Percentiles rank a stretch among this genome's conserved stretches.
phyloP scores from a whole-genome alignment of 2,888 invertebrate genomes.

The Eurois occulta region DNA sequence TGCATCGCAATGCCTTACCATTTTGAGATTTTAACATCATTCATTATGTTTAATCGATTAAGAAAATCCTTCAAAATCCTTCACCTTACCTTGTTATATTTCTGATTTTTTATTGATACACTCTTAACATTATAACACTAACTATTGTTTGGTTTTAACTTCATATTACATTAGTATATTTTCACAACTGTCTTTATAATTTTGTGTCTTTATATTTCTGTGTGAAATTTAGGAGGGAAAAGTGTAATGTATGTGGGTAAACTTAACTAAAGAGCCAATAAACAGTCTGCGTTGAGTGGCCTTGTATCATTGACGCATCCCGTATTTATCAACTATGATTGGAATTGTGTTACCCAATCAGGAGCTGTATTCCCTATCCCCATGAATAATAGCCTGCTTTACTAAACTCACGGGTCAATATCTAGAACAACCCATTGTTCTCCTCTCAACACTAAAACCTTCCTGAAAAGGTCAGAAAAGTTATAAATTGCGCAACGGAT shows the following conservation, averaged over 20 bases:
- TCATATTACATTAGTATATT: no score
- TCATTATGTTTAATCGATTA: background rate
- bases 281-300: no score
- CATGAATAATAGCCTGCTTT: background rate
- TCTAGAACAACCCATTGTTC: background rate
- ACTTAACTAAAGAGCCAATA: no score
- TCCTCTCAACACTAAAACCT: constrained; percentile 1
- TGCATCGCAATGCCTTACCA: background rate
- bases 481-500: constrained; percentile 32
- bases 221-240: no score
- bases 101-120: no score
- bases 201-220: no score
- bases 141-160: no score
- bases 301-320: no score
- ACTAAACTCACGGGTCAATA: background rate
- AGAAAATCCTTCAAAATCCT: background rate
- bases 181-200: no score
- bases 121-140: no score
- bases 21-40: background rate
- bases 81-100: no score
- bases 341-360: background rate
- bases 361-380: background rate
- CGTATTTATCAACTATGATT: background rate
- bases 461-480: constrained; percentile 13
- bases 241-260: no score